Percentiles rank a stretch among this genome's conserved stretches.
Evolutionary conservation across 2,888 invertebrate species (phyloP).

Genomic region (Desoria tigrina): DNA sequence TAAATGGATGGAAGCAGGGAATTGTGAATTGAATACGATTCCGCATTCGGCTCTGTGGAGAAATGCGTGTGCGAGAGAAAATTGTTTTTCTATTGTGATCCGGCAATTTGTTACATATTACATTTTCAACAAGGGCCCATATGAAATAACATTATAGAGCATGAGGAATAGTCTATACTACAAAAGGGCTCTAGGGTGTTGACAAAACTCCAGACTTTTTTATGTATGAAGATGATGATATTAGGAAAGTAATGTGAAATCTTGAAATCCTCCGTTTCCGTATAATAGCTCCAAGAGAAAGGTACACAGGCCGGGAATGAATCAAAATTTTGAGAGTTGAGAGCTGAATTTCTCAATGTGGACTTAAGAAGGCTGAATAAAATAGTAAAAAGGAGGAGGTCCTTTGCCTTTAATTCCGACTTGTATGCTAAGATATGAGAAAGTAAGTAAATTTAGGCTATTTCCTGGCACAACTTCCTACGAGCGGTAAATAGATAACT

Average conservation of each 20-base stretch:
- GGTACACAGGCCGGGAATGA: background rate
- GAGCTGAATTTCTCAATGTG: too few relatives aligned
- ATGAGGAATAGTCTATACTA: background rate
- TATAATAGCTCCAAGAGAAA: background rate
- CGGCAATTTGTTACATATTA: constrained; percentile 16
- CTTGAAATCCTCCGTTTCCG: background rate
- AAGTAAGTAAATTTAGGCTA: too few relatives aligned
- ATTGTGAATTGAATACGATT: too few relatives aligned
- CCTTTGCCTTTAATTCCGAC: too few relatives aligned
- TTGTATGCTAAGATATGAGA: too few relatives aligned
- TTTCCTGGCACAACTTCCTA: too few relatives aligned
- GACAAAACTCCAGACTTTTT: constrained; percentile 15
- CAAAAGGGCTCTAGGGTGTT: constrained; percentile 24
- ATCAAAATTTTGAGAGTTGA: too few relatives aligned
- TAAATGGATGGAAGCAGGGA: too few relatives aligned
- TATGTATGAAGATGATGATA: background rate
- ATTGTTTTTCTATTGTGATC: constrained; percentile 27
- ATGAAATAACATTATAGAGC: background rate
- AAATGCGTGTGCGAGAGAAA: constrained; percentile 11
- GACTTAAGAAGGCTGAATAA: too few relatives aligned
- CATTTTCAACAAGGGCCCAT: constrained; percentile 3
- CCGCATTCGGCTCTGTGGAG: background rate
- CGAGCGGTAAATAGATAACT: too few relatives aligned
- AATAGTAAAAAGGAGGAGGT: too few relatives aligned
- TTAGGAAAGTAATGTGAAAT: background rate